These are phyloP conservation scores for Stigmatopora argus DNA, from an alignment of 2,113 vertebrate genomes.

Conservation along the genomic window DNA sequence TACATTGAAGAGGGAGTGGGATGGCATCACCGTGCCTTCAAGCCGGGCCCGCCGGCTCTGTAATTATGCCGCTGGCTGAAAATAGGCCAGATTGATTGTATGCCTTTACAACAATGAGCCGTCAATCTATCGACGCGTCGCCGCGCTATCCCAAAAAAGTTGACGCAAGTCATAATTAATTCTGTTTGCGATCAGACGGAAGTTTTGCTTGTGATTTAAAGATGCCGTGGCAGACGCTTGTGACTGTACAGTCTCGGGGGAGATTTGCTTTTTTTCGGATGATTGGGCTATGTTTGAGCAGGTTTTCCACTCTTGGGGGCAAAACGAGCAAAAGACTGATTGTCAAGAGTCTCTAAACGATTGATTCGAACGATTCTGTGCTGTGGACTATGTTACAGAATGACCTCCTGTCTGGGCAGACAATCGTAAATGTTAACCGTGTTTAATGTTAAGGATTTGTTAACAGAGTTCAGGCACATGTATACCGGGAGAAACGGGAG, in stretches of 20 bases:
- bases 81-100: slow-evolving; percentile 66
- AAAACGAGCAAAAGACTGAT: neutral
- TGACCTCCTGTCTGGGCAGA: neutral
- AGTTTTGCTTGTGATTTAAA: slow-evolving; percentile 35
- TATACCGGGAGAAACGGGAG: neutral
- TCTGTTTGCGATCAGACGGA: slow-evolving; percentile 46
- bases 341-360: neutral
- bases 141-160: slow-evolving; percentile 44
- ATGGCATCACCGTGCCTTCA: slow-evolving; percentile 32
- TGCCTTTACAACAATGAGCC: slow-evolving; percentile 59
- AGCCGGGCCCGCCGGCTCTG: slow-evolving; percentile 38
- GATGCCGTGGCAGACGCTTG: slow-evolving; percentile 25
- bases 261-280: slow-evolving; percentile 30
- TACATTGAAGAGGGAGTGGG: slow-evolving; percentile 38
- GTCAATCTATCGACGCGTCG: slow-evolving; percentile 49
- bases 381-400: neutral
- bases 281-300: neutral
- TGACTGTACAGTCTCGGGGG: slow-evolving; percentile 33
- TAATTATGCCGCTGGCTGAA: slow-evolving; percentile 63
- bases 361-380: neutral
- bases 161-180: slow-evolving; percentile 60
- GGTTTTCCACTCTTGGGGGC: too few species aligned
- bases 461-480: too few species aligned
- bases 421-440: too few species aligned
- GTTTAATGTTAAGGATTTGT: too few species aligned